phyloP scores from a whole-genome alignment of 2,888 invertebrate species.

The Chamaedrilus cognettii region DNA sequence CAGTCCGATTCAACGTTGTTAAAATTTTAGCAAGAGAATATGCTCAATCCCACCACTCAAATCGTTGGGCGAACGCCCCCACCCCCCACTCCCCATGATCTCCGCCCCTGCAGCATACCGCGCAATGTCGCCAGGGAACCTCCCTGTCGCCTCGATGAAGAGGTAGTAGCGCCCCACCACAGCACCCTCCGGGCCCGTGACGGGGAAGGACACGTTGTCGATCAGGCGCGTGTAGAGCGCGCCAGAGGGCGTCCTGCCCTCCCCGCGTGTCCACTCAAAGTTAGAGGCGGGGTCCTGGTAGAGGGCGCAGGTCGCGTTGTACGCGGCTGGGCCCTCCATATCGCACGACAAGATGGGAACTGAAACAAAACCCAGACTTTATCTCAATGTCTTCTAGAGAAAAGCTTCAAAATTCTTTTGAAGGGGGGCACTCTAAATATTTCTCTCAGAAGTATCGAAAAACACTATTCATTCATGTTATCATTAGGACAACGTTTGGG shows the following conservation, averaged over 20 bases:
- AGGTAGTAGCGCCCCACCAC: conserved; percentile 43
- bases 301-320: conserved; percentile 24
- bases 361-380: no score
- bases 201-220: conserved; percentile 19
- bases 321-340: not conserved
- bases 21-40: not conserved
- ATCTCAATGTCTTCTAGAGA: no score
- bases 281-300: conserved; percentile 44
- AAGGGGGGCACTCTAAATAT: no score
- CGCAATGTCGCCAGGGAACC: conserved; percentile 59
- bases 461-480: no score
- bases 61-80: no score
- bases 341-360: conserved; percentile 8
- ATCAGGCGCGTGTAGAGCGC: conserved; percentile 7
- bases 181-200: conserved; percentile 32
- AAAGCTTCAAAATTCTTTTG: no score
- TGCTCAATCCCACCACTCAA: no score
- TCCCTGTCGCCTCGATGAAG: conserved; percentile 50
- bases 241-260: conserved; percentile 20
- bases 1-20: no score
- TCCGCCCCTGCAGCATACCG: conserved; percentile 20
- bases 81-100: no score
- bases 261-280: conserved; percentile 35
- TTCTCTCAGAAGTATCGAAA: no score
- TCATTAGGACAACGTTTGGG: no score